Base-by-base conservation (phyloP, 2,888 invertebrate species). In the Nebria brevicollis region DNA sequence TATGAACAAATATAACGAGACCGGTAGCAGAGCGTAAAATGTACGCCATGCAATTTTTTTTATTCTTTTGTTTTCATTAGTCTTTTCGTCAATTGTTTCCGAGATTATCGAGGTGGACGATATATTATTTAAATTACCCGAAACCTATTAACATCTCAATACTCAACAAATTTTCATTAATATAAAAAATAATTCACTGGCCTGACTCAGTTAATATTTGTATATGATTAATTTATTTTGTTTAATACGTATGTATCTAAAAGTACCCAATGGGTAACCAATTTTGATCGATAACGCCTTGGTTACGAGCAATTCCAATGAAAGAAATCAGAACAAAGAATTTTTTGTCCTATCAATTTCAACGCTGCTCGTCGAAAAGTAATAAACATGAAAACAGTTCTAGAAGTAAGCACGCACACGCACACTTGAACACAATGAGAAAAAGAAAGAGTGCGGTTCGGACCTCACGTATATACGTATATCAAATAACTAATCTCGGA, bases 11-110 rank as follows among this genome's bases (percentile, higher is more conserved):
- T 65, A 75, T 75, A 79, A 74, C 80, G 70, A 75, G 80, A 74
- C 75, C 68, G 43, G 74, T 79, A 79, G 20, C 75, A 75, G 54
- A 79, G 73, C 79, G 74, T 74, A 66, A 75, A 79, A 79, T 66
- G 66, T 78, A 73, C 66, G 20, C 66, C 64, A 26, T 70, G 20
- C 11, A 25, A 70, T 73, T 41, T 10, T 41, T 73, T 42, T 73
- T 70, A 70, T 10, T 73, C 26, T 41, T 75, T 75, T 8, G 66
- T 75, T 75, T 78, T 78, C 78, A 78, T 78, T 78, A 78, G 78
- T 74, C 65, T 73, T 34, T 34, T 34, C 34, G 34, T 34, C 66
- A 25, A 13, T 34, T 34, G 34, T 34, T 34, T 70, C 25, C 15
- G 65, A 74, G 70, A 80, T 75, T 80, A 80, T 75, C 75, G 65